Base-by-base conservation (phyloP, 1,140 invertebrate species). In the Caenorhabditis inopinata region DNA sequence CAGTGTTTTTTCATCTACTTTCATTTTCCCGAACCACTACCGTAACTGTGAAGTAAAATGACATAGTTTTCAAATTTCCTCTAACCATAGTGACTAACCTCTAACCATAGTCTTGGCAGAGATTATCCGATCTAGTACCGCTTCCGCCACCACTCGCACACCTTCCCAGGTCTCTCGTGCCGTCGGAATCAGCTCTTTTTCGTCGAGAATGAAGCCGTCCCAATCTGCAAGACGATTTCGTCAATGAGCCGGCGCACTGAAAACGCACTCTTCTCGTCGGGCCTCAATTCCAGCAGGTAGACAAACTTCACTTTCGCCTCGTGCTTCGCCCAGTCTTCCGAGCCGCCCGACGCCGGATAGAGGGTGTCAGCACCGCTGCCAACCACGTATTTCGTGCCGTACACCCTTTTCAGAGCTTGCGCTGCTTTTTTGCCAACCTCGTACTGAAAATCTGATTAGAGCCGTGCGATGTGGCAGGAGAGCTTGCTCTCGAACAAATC, bases 181-280 rank as follows among this genome's bases (percentile, higher is more conserved):
- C 7, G 87, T 89, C 14, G 87, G 87, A 53, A 88, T 87, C 38
- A 88, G 76, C 80, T 88, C 84, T 11, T 49, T 32, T 48, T 88
- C 86, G 62, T 87, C 85, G 21, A 88, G 74, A 76, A 88, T 87
- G 73, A 88, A 88, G 3, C 87, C 87, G 53, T 88, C 87, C 86
- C 86, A 89, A 58, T 85, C 87, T 86, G 80, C 83, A 83, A 74
- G n/a, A n/a, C n/a, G n/a, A n/a, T n/a, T n/a, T n/a, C n/a, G n/a
- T n/a, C n/a, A n/a, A n/a, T n/a, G n/a, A n/a, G n/a, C n/a, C n/a
- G n/a, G n/a, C n/a, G n/a, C n/a, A n/a, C n/a, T n/a, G n/a, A n/a
- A n/a, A n/a, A n/a, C n/a, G n/a, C 14, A 88, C 87, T 87, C 82
- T 85, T 85, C 76, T 88, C 87, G 74, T 89, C 87, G n/a, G 87